Conservation (phyloP, 2,113 vertebrate genomes). For the Lathamus discolor region DNA sequence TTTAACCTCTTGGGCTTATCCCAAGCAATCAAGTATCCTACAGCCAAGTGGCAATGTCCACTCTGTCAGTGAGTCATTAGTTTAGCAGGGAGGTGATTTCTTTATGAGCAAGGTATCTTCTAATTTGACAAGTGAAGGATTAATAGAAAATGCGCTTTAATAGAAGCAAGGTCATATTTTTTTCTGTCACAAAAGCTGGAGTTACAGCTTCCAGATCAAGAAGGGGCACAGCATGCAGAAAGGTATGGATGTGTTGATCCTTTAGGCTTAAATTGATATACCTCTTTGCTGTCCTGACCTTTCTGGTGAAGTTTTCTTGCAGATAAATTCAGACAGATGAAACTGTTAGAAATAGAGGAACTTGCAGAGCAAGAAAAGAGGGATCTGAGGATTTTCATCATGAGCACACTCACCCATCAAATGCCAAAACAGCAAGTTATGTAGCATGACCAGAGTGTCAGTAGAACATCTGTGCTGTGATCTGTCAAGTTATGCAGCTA, state of each 20-base stretch:
- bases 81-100: not conserved
- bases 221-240: fast-evolving
- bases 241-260: not conserved
- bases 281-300: not conserved
- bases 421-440: not conserved
- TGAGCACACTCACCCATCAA: not conserved
- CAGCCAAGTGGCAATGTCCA: not conserved
- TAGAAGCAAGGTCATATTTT: not conserved
- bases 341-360: not conserved
- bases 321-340: not conserved
- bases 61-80: not conserved
- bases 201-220: not conserved
- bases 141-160: not conserved
- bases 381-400: not conserved
- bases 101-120: not conserved
- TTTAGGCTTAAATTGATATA: not conserved
- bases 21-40: not conserved
- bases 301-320: not conserved
- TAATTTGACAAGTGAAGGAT: not conserved
- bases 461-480: not conserved
- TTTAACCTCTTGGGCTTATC: not conserved
- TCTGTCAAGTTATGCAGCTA: not conserved
- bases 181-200: not conserved
- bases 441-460: not conserved
- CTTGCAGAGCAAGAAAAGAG: not conserved